Base-by-base conservation (phyloP, 2,113 vertebrate genomes). In the Tapirus terrestris region DNA sequence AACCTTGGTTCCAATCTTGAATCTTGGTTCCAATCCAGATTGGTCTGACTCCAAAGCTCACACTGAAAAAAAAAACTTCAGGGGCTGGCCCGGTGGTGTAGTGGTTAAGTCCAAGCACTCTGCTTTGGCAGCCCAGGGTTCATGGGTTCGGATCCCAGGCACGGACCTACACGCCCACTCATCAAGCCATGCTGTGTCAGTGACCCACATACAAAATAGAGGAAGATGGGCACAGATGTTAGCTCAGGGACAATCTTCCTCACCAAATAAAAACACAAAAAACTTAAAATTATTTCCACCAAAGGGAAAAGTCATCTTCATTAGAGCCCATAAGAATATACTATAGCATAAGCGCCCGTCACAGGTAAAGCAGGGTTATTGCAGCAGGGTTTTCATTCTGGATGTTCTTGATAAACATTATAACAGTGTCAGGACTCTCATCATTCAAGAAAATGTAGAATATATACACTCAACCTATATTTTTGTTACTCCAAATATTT, bases 401-500 rank as follows among this genome's bases (percentile, higher is more conserved):
- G 29, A 45, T 17, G 13, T 48, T 87, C 85, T 88, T 63, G 36
- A 39, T 16, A 87, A 60, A n/a, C 8, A 70, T 3, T 76, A n/a
- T 31, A 51, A 70, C 21, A 79, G 20, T 36, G 61, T 65, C 48
- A 73, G 4, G 11, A 45, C 68, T 53, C 76, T 75, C 51, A 70
- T 4, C 72, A 39, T 51, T 95, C 80, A 89, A 77, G 43, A 89
- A 96, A 92, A 81, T 48, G 17, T 33, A 92, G 33, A 73, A 13
- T 89, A 79, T 27, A 56, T 27, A 89, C 20, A 65, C 29, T 81
- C n/a, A 43, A 31, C 17, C 48, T 85, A 29, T 16, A 51, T 45
- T 80, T 92, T 92, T 96, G 31, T 84, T 58, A 72, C 45, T 81
- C 18, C 67, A 79, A 80, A 58, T 48, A 92, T 88, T 95, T 92